A percentile compares a stretch with the other conserved stretches of the same genome.
Conservation (phyloP, 2,113 vertebrate species). For the Corapipo altera region DNA sequence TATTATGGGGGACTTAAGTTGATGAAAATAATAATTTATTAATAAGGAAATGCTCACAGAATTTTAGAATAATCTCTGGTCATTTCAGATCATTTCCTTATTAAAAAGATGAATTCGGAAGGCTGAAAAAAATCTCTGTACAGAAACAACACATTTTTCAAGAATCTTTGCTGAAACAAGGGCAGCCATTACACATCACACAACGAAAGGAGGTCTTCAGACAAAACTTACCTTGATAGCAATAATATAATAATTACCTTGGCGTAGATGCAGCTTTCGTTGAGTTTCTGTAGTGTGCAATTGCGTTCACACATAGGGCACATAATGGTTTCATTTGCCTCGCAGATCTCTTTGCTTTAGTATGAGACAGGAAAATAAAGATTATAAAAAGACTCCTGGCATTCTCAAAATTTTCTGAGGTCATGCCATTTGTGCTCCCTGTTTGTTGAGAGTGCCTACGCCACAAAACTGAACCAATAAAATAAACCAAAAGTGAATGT, state of each 20-base stretch:
- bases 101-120: neutral
- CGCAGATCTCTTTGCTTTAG: slow-evolving; percentile 93
- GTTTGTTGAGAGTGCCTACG: neutral
- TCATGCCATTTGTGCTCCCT: neutral
- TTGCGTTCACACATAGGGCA: slow-evolving; percentile 95
- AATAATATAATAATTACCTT: slow-evolving; percentile 78
- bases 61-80: neutral
- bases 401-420: neutral
- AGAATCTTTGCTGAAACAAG: neutral
- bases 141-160: neutral
- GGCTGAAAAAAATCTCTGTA: neutral
- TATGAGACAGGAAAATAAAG: neutral
- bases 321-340: slow-evolving; percentile 93
- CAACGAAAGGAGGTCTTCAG: neutral
- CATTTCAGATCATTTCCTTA: neutral
- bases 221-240: neutral
- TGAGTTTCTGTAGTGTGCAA: slow-evolving; percentile 89
- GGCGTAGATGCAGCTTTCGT: slow-evolving; percentile 94
- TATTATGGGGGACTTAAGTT: neutral
- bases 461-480: neutral
- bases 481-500: neutral
- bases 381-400: neutral
- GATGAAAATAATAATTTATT: neutral
- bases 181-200: neutral
- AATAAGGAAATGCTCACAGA: neutral